Conservation (phyloP, 2,797 vertebrate species). For the Lycodopsis pacificus region DNA sequence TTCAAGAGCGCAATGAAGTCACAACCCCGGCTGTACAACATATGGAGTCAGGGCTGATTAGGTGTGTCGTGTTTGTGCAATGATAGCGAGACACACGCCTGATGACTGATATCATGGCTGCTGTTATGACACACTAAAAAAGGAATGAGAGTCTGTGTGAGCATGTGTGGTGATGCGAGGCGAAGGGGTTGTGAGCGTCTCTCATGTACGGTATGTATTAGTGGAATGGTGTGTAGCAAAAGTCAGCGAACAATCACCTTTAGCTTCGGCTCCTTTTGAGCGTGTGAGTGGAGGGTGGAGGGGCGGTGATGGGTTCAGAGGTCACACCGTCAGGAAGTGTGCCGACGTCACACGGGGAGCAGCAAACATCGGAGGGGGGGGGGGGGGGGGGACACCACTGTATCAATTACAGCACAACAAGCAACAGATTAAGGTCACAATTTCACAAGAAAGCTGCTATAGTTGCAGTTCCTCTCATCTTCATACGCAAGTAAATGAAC, state of each 20-base stretch:
- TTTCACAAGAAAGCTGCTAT: not conserved
- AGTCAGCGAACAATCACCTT: slow-evolving; percentile 1
- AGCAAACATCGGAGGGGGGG: not conserved
- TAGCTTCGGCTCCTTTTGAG: not conserved
- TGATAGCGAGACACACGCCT: slow-evolving; percentile 19
- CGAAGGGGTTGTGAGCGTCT: not conserved
- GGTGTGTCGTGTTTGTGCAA: slow-evolving; percentile 43
- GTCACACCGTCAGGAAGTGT: slow-evolving; percentile 42
- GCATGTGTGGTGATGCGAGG: not conserved
- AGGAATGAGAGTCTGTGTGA: slow-evolving; percentile 17
- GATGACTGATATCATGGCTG: slow-evolving; percentile 32
- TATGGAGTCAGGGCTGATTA: slow-evolving; percentile 58
- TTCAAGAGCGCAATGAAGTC: slow-evolving; percentile 62
- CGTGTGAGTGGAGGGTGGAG: not conserved
- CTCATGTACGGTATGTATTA: not conserved
- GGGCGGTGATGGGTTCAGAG: slow-evolving; percentile 37
- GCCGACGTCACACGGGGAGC: slow-evolving; percentile 22
- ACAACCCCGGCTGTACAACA: slow-evolving; percentile 40
- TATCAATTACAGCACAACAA: slow-evolving; percentile 26
- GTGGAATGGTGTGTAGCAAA: slow-evolving; percentile 4
- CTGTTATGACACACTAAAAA: slow-evolving; percentile 11
- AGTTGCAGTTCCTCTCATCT: not conserved
- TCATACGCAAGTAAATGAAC: not conserved
- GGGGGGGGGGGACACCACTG: not conserved
- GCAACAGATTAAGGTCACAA: not conserved